A percentile compares a stretch with the other conserved stretches of the same genome.
Evolutionary conservation across 2,113 vertebrate species (phyloP).

Genomic region (Ameiurus melas): DNA sequence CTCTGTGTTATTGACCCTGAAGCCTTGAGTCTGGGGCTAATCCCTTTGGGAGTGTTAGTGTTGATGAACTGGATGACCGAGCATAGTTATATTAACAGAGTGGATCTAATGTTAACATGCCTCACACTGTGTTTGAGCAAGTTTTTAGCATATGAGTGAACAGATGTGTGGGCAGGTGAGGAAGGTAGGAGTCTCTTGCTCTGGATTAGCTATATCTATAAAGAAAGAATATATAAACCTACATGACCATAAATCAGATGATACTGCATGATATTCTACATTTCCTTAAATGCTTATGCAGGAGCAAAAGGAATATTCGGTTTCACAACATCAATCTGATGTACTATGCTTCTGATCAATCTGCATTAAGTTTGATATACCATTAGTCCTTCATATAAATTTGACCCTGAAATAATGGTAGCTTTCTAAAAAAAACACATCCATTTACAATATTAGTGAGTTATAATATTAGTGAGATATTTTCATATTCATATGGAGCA

Average conservation of each 20-base stretch:
- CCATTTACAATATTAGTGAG: not conserved
- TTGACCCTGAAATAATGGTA: not conserved
- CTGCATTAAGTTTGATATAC: not conserved
- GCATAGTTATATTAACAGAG: no score
- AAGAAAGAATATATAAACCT: not conserved
- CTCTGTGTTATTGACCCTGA: constrained; percentile 66
- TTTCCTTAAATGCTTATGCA: not conserved
- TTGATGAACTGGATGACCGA: constrained; percentile 66
- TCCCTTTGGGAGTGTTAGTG: constrained; percentile 68
- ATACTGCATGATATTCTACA: not conserved
- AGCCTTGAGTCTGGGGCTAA: constrained; percentile 62
- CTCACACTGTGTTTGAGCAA: constrained; percentile 61
- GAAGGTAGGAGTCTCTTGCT: not conserved
- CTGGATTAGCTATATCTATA: not conserved
- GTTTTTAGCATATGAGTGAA: no score
- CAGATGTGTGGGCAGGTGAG: constrained; percentile 62
- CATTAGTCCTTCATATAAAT: not conserved
- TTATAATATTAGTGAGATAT: not conserved
- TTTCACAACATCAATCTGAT: not conserved
- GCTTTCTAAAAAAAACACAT: not conserved
- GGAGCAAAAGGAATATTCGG: not conserved
- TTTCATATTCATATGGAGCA: no score
- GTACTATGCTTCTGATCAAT: not conserved
- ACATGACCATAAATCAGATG: not conserved
- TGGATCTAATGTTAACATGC: constrained; percentile 75